These are phyloP conservation scores for Odobenus rosmarus DNA, from an alignment of 2,113 vertebrate species.

Conservation along the genomic window DNA sequence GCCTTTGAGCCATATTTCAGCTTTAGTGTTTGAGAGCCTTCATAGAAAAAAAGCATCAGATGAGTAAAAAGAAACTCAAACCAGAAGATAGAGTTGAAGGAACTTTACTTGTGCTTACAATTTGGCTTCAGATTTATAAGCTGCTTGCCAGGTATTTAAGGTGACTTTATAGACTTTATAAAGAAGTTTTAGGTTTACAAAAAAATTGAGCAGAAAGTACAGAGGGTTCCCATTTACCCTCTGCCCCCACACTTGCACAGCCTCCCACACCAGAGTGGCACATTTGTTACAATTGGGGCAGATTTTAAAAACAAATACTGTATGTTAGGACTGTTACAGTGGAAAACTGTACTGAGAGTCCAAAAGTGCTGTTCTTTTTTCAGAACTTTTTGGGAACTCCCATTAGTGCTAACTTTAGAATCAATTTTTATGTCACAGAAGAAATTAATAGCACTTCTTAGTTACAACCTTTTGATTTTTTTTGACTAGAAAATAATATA, in stretches of 20 bases:
- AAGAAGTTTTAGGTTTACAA: background rate
- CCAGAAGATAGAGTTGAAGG: background rate
- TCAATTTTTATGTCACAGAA: background rate
- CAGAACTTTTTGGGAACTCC: background rate
- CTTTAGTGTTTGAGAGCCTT: background rate
- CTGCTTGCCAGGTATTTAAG: background rate
- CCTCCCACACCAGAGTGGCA: background rate
- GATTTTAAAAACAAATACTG: background rate
- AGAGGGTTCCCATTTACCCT: background rate
- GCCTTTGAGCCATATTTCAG: background rate
- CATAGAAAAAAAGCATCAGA: background rate
- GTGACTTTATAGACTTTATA: background rate
- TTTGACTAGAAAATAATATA: background rate
- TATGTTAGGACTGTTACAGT: background rate
- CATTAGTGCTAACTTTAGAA: constrained; percentile 41
- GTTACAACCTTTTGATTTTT: background rate
- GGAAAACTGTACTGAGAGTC: background rate
- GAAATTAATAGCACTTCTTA: constrained; percentile 25
- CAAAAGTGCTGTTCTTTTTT: background rate
- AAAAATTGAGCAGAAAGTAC: background rate
- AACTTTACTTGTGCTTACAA: background rate
- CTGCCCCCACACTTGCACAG: accelerated
- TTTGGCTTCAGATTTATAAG: background rate
- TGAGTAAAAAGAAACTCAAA: background rate
- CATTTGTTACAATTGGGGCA: background rate